Percentiles rank a stretch among this genome's conserved stretches.
phyloP scores from a whole-genome alignment of 2,113 vertebrate species.

The Rostratula benghalensis region DNA sequence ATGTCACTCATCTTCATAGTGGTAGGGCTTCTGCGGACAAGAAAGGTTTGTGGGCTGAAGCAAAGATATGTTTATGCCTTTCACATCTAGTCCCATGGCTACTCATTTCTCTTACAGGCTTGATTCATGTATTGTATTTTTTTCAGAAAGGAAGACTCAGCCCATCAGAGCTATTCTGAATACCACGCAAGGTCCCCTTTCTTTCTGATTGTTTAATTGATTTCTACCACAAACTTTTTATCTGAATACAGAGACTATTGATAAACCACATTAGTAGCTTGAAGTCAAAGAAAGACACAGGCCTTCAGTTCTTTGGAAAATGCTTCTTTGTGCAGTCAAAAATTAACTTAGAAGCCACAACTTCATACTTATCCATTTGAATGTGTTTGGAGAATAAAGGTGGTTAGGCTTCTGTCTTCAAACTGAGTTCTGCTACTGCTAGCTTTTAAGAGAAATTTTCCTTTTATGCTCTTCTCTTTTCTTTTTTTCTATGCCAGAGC shows the following conservation, averaged over 20 bases:
- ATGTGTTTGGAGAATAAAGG: slow-evolving; percentile 1
- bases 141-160: background rate
- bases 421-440: background rate
- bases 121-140: background rate
- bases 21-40: slow-evolving; percentile 7
- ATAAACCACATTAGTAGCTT: background rate
- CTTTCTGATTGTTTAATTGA: background rate
- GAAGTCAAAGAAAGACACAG: background rate
- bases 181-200: background rate
- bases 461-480: slow-evolving; percentile 8
- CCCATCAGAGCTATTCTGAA: background rate
- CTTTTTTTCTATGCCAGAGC: slow-evolving; percentile 32
- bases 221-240: background rate
- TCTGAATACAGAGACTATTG: background rate
- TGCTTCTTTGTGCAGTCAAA: background rate
- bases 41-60: background rate
- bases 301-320: background rate
- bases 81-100: background rate
- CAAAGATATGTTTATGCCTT: background rate
- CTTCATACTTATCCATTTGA: background rate
- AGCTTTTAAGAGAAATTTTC: background rate
- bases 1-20: slow-evolving; percentile 21
- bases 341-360: background rate
- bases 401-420: background rate
- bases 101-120: background rate